phyloP scores from a whole-genome alignment of 2,113 vertebrate genomes.

The Heterotilapia buettikoferi region DNA sequence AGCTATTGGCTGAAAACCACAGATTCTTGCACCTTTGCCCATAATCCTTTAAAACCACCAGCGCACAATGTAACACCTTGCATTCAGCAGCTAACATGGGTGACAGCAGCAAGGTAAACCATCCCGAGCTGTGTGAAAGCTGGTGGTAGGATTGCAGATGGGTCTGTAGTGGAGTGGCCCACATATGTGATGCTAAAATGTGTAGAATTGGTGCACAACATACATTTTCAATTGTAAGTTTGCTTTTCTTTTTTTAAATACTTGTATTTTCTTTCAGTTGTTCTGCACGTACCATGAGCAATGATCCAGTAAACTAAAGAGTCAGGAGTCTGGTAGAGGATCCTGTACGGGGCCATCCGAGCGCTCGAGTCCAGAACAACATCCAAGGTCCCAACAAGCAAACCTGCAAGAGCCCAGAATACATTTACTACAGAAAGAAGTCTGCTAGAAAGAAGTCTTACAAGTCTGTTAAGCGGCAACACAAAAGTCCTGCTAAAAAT shows the following conservation, averaged over 20 bases:
- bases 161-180: not conserved
- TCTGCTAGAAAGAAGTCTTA: not conserved
- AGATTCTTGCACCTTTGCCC: not conserved
- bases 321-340: conserved; percentile 96
- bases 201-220: not conserved
- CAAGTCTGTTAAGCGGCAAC: not conserved
- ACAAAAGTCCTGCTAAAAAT: not conserved
- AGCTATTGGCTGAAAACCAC: not conserved
- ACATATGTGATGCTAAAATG: not conserved
- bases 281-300: conserved; percentile 83
- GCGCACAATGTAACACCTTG: conserved; percentile 53
- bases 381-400: conserved; percentile 95
- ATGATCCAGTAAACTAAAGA: conserved; percentile 92
- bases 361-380: conserved; percentile 96
- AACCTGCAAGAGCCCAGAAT: conserved; percentile 69
- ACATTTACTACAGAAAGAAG: not conserved
- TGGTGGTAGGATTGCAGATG: not conserved
- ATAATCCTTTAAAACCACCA: conserved; percentile 25
- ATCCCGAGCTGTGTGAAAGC: not conserved
- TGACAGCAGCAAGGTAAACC: conserved; percentile 12
- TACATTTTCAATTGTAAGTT: not conserved
- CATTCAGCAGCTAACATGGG: conserved; percentile 11
- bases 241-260: not conserved
- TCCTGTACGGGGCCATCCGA: conserved; percentile 90
- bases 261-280: not conserved